Conservation (phyloP, 53 echinoderm and acorn worm genomes). For the Zoroaster sp. region DNA sequence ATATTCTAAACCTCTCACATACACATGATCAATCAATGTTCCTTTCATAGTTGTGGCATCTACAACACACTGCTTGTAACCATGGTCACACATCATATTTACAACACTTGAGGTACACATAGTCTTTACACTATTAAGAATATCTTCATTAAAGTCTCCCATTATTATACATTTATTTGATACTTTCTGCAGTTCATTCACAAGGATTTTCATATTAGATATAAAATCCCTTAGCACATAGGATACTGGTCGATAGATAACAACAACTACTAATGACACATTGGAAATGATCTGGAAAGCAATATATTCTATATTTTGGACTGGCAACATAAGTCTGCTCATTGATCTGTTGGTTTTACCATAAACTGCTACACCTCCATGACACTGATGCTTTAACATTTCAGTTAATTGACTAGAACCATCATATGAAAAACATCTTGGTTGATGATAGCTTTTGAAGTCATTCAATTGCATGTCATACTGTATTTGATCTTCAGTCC, state of each 20-base stretch:
- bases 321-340: not conserved
- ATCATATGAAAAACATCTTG: not conserved
- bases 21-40: constrained; percentile 59
- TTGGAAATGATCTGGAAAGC: not conserved
- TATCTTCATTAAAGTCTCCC: constrained; percentile 11
- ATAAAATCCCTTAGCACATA: not conserved
- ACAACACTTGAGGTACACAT: not conserved
- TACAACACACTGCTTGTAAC: not conserved
- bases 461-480: not conserved
- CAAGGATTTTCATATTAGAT: not conserved
- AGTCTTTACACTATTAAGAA: not conserved
- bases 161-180: constrained; percentile 1
- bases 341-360: not conserved
- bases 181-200: not conserved
- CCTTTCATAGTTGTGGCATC: constrained; percentile 24
- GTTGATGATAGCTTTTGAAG: constrained; percentile 4
- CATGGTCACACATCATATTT: not conserved
- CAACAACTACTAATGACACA: not conserved
- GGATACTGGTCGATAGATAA: not conserved
- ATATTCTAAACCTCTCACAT: constrained; percentile 13
- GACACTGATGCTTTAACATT: not conserved
- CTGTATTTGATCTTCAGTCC: constrained; percentile 1
- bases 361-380: constrained; percentile 10
- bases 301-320: not conserved
- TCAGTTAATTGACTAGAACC: not conserved